A percentile compares a stretch with the other conserved stretches of the same genome.
Conservation (phyloP, 2,888 invertebrate species). For the Hermaeophaga mercurialis region DNA sequence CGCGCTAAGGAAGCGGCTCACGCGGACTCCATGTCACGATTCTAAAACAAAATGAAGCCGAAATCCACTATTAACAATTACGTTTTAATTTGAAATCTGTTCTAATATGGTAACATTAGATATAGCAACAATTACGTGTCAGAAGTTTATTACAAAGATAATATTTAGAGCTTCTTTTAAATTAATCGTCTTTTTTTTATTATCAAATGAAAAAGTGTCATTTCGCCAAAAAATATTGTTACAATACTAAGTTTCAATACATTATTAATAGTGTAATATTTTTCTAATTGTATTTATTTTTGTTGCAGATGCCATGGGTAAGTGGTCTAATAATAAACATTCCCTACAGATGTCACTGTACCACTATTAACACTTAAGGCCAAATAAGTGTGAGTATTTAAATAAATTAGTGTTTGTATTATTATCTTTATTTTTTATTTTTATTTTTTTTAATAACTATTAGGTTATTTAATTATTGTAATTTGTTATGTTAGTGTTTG, state of each 20-base stretch:
- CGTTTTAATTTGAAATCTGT: no score
- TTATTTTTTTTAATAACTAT: background rate
- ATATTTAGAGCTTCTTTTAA: no score
- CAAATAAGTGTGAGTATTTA: slow-evolving; percentile 31
- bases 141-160: no score
- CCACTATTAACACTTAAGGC: slow-evolving; percentile 37
- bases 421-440: background rate
- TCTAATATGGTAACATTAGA: no score
- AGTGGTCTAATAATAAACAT: slow-evolving; percentile 58
- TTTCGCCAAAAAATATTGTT: background rate
- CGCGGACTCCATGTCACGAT: background rate
- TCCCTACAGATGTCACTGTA: slow-evolving; percentile 39
- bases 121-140: no score
- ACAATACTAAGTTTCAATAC: no score
- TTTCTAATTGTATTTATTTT: slow-evolving; percentile 51
- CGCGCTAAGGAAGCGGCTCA: background rate
- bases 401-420: background rate
- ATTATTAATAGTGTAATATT: no score
- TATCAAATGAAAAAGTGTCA: no score
- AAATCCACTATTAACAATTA: no score
- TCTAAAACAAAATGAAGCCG: no score
- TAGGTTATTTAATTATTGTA: slow-evolving; percentile 6
- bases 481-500: slow-evolving; percentile 5
- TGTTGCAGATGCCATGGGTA: slow-evolving; percentile 85
- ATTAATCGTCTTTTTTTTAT: no score